These are phyloP conservation scores for Phengaris arion DNA, from an alignment of 2,888 invertebrate genomes.

Conservation along the genomic window DNA sequence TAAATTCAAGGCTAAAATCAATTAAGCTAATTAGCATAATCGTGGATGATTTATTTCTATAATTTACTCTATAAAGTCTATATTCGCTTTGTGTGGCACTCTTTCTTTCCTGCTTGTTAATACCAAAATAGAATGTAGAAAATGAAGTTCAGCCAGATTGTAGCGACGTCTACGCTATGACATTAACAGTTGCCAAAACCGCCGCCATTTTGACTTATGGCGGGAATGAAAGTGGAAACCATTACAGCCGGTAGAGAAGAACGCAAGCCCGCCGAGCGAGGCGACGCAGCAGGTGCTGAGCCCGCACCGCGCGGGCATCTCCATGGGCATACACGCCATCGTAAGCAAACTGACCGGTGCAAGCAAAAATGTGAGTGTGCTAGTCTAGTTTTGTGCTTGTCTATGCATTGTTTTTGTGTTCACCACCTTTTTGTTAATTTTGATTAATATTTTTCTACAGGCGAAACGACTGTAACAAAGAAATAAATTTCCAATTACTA, in stretches of 20 bases:
- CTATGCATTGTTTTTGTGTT: not conserved
- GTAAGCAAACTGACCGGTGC: slow-evolving; percentile 87
- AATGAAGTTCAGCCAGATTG: too few relatives aligned
- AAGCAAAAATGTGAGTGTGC: slow-evolving; percentile 44
- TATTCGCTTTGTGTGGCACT: not conserved
- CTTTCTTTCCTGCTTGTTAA: not conserved
- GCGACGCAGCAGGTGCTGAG: slow-evolving; percentile 54
- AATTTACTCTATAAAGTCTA: not conserved
- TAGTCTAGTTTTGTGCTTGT: not conserved
- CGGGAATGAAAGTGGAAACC: not conserved
- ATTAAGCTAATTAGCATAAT: not conserved
- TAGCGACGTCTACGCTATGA: not conserved
- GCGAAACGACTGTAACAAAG: too few relatives aligned
- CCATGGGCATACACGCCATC: slow-evolving; percentile 92
- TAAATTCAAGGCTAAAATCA: not conserved
- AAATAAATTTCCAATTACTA: too few relatives aligned
- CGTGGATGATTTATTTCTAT: not conserved
- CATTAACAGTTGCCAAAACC: slow-evolving; percentile 4
- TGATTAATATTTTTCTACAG: too few relatives aligned
- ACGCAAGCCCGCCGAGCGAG: slow-evolving; percentile 32
- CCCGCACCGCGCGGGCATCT: slow-evolving; percentile 86
- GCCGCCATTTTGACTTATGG: not conserved
- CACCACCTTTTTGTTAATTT: not conserved
- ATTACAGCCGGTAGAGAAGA: slow-evolving; percentile 36
- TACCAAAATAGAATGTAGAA: not conserved